A percentile compares a stretch with the other conserved stretches of the same genome.
Evolutionary conservation across 2,797 vertebrate species (phyloP).

Genomic region (Pyrocephalus nanus): DNA sequence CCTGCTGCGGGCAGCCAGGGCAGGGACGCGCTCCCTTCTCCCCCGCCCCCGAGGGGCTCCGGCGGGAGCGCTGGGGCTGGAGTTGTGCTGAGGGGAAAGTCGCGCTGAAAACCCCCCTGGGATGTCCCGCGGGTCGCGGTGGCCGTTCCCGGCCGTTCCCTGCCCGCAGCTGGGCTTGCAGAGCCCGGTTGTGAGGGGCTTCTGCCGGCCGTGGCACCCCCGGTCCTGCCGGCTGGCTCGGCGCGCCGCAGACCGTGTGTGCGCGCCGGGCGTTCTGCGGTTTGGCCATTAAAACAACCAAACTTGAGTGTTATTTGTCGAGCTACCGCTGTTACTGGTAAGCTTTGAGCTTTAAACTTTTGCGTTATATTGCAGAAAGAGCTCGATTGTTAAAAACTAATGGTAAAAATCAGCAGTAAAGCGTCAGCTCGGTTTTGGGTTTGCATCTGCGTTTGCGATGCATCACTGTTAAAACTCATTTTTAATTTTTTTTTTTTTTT

Average conservation of each 20-base stretch:
- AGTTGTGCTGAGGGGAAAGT: background rate
- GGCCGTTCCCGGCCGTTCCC: background rate
- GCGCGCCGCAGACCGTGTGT: fast-evolving
- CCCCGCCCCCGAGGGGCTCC: background rate
- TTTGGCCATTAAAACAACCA: fast-evolving
- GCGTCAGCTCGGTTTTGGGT: fast-evolving
- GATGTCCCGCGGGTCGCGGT: fast-evolving
- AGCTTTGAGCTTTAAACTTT: background rate
- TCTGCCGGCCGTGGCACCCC: fast-evolving
- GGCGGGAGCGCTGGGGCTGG: background rate
- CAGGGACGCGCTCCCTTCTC: background rate
- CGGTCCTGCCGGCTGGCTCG: fast-evolving
- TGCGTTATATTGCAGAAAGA: fast-evolving
- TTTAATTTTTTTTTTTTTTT: too few species aligned
- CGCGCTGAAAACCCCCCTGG: fast-evolving
- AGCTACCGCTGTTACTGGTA: fast-evolving
- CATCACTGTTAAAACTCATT: background rate
- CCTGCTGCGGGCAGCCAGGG: background rate
- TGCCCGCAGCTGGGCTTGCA: fast-evolving
- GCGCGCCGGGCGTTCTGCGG: fast-evolving
- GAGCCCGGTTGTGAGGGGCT: fast-evolving
- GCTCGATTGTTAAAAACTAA: background rate
- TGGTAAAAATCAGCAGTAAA: background rate
- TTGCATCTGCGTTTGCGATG: fast-evolving
- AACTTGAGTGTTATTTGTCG: background rate